These are phyloP conservation scores for Hyperoplus lanceolatus DNA, from an alignment of 2,797 vertebrate genomes.

Conservation along the genomic window DNA sequence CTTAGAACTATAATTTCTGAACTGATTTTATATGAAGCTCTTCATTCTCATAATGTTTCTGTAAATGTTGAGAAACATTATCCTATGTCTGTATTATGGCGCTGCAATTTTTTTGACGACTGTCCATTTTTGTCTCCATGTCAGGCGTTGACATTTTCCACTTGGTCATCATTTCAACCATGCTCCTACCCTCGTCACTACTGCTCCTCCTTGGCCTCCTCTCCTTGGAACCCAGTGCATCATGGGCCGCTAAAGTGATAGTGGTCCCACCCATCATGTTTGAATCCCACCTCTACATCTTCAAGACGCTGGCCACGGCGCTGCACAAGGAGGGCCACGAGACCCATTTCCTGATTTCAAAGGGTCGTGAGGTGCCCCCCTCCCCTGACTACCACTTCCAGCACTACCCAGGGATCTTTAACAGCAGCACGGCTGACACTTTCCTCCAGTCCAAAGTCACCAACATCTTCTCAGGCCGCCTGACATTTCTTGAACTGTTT, in stretches of 20 bases:
- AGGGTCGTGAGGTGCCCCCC: slow-evolving; percentile 93
- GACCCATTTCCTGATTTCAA: slow-evolving; percentile 94
- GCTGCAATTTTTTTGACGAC: not conserved
- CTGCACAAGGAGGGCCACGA: slow-evolving; percentile 94
- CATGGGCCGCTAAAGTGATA: slow-evolving; percentile 93
- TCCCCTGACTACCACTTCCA: slow-evolving; percentile 93
- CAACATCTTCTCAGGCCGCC: slow-evolving; percentile 96
- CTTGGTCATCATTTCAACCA: slow-evolving; percentile 86
- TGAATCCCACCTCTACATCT: slow-evolving; percentile 99
- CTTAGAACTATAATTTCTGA: no score
- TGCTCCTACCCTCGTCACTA: slow-evolving; percentile 88
- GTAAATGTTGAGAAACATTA: not conserved
- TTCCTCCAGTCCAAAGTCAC: slow-evolving; percentile 98
- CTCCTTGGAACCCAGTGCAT: slow-evolving; percentile 81
- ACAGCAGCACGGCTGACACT: slow-evolving; percentile 94
- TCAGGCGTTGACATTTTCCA: not conserved
- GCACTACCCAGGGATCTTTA: slow-evolving; percentile 97
- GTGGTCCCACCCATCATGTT: slow-evolving; percentile 99
- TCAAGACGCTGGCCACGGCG: slow-evolving; percentile 95
- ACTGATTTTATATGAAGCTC: no score
- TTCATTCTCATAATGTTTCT: not conserved
- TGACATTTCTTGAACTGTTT: slow-evolving; percentile 95
- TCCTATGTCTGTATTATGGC: not conserved
- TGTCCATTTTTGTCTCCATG: not conserved
- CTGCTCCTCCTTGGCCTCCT: slow-evolving; percentile 86